Conservation (phyloP, 2,113 vertebrate species). For the Onychostoma macrolepis region DNA sequence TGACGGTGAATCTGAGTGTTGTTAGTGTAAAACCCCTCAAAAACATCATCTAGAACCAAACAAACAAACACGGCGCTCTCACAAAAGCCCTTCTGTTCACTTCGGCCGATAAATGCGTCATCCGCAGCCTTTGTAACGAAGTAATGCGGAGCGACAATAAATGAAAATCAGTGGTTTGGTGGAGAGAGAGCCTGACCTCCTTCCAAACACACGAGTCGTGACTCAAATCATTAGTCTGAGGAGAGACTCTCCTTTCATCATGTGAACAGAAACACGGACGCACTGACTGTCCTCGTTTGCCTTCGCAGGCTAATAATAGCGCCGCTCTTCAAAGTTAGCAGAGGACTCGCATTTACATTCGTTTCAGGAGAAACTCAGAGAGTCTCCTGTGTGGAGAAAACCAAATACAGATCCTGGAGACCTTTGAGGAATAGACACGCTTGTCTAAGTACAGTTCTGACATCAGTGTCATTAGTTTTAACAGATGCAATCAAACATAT, state of each 20-base stretch:
- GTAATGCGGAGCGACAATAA: neutral
- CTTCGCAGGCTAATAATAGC: conserved; percentile 28
- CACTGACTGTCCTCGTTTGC: conserved; percentile 1
- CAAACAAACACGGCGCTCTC: neutral
- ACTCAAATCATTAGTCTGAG: conserved; percentile 30
- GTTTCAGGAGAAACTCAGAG: neutral
- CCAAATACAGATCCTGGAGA: neutral
- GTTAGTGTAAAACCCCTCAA: neutral
- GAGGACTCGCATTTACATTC: conserved; percentile 15
- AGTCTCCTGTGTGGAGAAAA: neutral
- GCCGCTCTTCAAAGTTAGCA: conserved; percentile 14
- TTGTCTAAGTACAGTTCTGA: neutral
- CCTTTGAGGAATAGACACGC: neutral
- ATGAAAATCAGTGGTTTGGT: neutral
- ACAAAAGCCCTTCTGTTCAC: neutral
- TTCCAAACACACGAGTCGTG: conserved; percentile 37
- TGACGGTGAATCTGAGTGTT: neutral
- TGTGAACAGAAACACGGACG: conserved; percentile 21
- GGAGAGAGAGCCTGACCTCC: conserved; percentile 2
- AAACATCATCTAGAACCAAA: neutral
- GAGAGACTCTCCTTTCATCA: conserved; percentile 34
- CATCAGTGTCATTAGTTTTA: neutral
- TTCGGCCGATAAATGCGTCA: neutral
- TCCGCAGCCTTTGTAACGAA: conserved; percentile 25
- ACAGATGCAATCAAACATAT: neutral